A percentile compares a stretch with the other conserved stretches of the same genome.
These are phyloP conservation scores for Nothobranchius furzeri DNA, from an alignment of 2,113 vertebrate genomes.

Conservation along the genomic window DNA sequence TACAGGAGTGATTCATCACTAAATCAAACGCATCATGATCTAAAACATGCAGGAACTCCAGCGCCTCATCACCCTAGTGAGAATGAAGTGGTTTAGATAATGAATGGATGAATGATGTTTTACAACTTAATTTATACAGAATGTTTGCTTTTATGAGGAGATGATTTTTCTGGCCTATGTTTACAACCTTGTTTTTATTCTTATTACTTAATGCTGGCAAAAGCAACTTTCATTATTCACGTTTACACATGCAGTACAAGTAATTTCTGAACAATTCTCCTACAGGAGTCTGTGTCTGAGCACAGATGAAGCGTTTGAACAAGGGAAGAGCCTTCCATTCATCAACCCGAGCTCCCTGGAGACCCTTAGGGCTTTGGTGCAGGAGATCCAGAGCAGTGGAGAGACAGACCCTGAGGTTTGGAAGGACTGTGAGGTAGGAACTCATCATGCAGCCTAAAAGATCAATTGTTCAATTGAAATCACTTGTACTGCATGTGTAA, in stretches of 20 bases:
- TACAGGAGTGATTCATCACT: too few relatives aligned
- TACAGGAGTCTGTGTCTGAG: conserved; percentile 75
- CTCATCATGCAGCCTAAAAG: conserved; percentile 1
- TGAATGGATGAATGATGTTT: too few relatives aligned
- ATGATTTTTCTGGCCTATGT: too few relatives aligned
- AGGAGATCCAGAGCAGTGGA: conserved; percentile 84
- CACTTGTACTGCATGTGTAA: not conserved
- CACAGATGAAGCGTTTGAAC: conserved; percentile 79
- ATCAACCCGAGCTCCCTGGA: conserved; percentile 83
- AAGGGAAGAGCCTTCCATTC: conserved; percentile 82
- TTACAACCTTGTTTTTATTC: not conserved
- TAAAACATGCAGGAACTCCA: too few relatives aligned
- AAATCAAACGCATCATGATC: too few relatives aligned
- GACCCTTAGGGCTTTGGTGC: conserved; percentile 83
- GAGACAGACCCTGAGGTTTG: conserved; percentile 83
- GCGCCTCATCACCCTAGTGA: too few relatives aligned
- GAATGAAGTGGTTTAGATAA: too few relatives aligned
- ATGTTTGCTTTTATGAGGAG: not conserved
- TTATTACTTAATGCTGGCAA: not conserved
- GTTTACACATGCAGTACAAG: not conserved
- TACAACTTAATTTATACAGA: not conserved
- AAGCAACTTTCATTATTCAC: not conserved
- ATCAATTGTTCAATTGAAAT: too few relatives aligned
- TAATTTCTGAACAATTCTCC: not conserved
- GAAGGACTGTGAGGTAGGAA: conserved; percentile 90